Evolutionary conservation across 2,797 vertebrate genomes (phyloP), one percentile per base, ranked within the genome.

Genomic region (Brachymystax lenok): DNA sequence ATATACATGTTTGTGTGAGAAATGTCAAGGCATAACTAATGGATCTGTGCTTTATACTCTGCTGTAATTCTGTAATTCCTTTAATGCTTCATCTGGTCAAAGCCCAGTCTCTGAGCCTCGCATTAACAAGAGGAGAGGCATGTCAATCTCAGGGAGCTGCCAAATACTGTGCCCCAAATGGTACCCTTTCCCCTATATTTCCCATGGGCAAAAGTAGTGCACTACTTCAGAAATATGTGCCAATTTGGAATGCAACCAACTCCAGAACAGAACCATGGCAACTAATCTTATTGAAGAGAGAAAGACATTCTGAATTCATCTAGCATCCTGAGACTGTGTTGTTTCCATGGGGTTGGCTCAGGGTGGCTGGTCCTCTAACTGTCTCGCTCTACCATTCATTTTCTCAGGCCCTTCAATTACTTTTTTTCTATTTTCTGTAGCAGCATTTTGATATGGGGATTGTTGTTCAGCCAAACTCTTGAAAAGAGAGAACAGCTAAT

Each of bases 401-500:
- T 66, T 35, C 30, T 67, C 24, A 33, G 66, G 66, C 28, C 7
- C 66, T 33, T 30, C 28, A 68, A 68, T 68, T 33, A 27, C 63
- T 8, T 68, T 68, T 68, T 67, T 33, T 17, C 2, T 5, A 67
- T 68, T 30, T 68, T 68, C 16, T 68, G 5, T n/a, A 74, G 52
- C 66, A 33, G 35, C 66, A 28, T 61, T 64, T n/a, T 17, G 59
- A 80, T 81, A 50, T 74, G 50, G 16, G 6, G 70, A 54, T 19
- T 52, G 21, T 1, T 19, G 28, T 14, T 19, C 17, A 2, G 4
- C 4, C 54, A 59, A 21, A 17, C 68, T 54, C 59, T 19, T 70
- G 73, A 19, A 54, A 74, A 76, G 81, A 73, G 17, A 80, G 76
- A 21, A 16, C 24, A 68, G 59, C 10, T 79, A 75, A 81, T 79